These are phyloP conservation scores for Alcis repandata DNA, from an alignment of 2,888 invertebrate genomes.

Conservation along the genomic window DNA sequence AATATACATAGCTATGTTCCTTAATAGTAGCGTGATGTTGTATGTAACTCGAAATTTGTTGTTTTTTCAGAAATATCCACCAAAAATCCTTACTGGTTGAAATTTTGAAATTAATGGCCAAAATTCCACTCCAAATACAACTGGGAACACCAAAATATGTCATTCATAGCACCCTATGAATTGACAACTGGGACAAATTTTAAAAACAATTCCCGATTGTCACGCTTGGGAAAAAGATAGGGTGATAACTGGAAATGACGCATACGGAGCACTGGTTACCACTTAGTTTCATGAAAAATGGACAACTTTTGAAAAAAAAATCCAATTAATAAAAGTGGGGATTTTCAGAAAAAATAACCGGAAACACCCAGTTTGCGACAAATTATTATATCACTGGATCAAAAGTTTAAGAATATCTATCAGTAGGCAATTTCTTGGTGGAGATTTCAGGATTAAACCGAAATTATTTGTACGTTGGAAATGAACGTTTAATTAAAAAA, in stretches of 20 bases:
- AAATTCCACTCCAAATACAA: too few relatives aligned
- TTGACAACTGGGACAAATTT: too few relatives aligned
- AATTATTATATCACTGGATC: not conserved
- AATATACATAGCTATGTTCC: conserved; percentile 80
- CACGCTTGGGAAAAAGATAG: too few relatives aligned
- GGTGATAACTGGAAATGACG: too few relatives aligned
- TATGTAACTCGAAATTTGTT: conserved; percentile 59
- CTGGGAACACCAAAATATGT: too few relatives aligned
- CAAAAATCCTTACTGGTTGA: too few relatives aligned
- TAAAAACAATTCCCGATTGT: too few relatives aligned
- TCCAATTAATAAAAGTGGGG: too few relatives aligned
- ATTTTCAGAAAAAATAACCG: not conserved
- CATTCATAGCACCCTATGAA: too few relatives aligned
- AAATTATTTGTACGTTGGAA: conserved; percentile 51
- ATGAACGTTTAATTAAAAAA: conserved; percentile 41
- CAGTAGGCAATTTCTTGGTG: not conserved
- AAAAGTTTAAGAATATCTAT: not conserved
- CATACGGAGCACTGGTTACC: too few relatives aligned
- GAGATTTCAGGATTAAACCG: conserved; percentile 1
- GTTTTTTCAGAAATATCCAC: not conserved
- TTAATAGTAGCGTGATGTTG: conserved; percentile 74
- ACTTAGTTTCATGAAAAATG: too few relatives aligned
- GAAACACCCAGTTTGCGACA: not conserved
- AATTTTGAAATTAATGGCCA: not conserved
- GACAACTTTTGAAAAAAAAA: too few relatives aligned